phyloP scores from a whole-genome alignment of 1,140 invertebrate species.

The Drosophila punjabiensis region DNA sequence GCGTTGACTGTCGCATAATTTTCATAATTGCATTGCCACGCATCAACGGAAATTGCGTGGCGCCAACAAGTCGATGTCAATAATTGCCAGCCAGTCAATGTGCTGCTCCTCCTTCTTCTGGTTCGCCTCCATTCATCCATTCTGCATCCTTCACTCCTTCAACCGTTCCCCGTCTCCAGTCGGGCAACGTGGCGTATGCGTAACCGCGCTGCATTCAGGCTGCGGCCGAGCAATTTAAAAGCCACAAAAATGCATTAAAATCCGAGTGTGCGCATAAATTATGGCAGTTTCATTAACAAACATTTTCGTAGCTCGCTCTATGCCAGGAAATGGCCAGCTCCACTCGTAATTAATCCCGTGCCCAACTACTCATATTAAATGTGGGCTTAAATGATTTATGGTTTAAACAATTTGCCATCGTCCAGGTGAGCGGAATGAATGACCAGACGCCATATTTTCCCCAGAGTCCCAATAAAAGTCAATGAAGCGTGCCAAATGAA shows the following conservation, averaged over 20 bases:
- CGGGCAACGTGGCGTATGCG: constrained; percentile 46
- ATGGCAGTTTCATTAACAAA: constrained; percentile 72
- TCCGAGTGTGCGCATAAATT: constrained; percentile 66
- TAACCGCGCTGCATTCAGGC: constrained; percentile 36
- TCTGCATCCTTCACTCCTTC: not conserved
- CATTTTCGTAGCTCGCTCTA: constrained; percentile 36
- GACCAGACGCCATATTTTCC: constrained; percentile 43
- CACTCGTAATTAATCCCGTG: constrained; percentile 57
- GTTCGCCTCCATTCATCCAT: constrained; percentile 4
- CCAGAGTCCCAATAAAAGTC: constrained; percentile 50
- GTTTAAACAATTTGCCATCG: constrained; percentile 54
- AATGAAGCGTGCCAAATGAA: constrained; percentile 60
- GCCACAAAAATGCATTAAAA: constrained; percentile 73
- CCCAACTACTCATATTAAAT: constrained; percentile 40
- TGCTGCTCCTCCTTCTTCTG: not conserved
- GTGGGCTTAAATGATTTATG: constrained; percentile 62
- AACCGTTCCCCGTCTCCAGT: not conserved
- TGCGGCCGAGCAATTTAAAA: constrained; percentile 49
- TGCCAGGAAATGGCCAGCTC: constrained; percentile 19
- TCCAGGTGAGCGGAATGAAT: constrained; percentile 47
- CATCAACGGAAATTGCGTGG: constrained; percentile 65
- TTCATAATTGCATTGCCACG: constrained; percentile 74
- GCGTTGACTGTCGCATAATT: constrained; percentile 56
- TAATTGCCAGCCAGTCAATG: constrained; percentile 56
- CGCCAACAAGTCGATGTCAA: constrained; percentile 72